Evolutionary conservation across 2,888 invertebrate genomes (phyloP), one percentile per base, ranked within the genome.

Genomic region (Pyrrhosoma nymphula): DNA sequence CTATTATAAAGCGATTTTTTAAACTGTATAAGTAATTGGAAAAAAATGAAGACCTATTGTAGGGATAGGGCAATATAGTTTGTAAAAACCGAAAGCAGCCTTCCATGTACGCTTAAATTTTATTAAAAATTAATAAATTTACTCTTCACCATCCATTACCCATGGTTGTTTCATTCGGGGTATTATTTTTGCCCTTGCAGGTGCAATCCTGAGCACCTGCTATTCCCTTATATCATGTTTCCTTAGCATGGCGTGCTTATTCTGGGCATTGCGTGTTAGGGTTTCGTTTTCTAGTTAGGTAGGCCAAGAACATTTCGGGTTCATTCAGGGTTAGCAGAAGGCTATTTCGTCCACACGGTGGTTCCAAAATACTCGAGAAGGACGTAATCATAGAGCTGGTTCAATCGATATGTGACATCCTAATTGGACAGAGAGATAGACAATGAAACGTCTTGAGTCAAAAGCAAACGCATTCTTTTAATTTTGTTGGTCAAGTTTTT

Each of bases 341-440:
- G 69, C 1, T 69, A 14, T 69, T 93, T 47, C 69, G 6, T 82
- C 23, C 14, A 35, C 14, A 26, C 82, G n/a, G 16, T 0, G 30
- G 14, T 35, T 18, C 82, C n/a, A 82, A 82, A 35, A 82, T 82
- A 35, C 16, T 35, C 30, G 3, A 30, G 18, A 82, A 10, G 35
- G 18, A 82, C 82, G 47, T 93, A 93, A 93, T 93, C 93, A 93
- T 93, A 93, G 93, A 35, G 16, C 82, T 35, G 35, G n/a, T 93
- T 75, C 26, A 63, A 47, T 69, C 93, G 93, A 93, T 69, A 20
- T 39, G 47, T 23, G 35, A 35, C 82, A 12, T 35, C 82, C 82
- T 35, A 82, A 82, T 91, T 47, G 69, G 69, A 93, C 12, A 23
- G 69, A 69, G 39, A n/a, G 47, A 93, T 39, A 47, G n/a, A n/a